Conservation (phyloP, 2,888 invertebrate species). For the Pharmacophagus antenor region DNA sequence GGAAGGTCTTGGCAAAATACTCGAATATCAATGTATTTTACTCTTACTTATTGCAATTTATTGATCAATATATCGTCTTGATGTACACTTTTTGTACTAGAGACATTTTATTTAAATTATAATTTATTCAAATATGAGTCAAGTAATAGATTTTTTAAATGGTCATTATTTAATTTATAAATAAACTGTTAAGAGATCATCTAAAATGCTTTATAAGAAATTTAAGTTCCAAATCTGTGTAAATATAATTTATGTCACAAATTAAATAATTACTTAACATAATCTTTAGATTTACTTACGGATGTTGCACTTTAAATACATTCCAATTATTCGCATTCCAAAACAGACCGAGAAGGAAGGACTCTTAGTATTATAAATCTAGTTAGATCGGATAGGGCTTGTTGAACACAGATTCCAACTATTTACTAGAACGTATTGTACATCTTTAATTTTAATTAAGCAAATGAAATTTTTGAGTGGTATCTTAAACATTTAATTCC, state of each 20-base stretch:
- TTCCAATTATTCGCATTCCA: constrained; percentile 37
- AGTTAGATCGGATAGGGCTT: constrained; percentile 47
- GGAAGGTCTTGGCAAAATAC: constrained; percentile 6
- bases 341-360: constrained; percentile 36
- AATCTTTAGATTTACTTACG: neutral
- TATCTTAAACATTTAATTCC: too few species aligned
- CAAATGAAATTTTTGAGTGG: too few species aligned
- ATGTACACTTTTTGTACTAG: too few species aligned
- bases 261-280: neutral
- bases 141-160: neutral
- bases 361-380: constrained; percentile 49
- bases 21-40: too few species aligned
- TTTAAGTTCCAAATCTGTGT: too few species aligned
- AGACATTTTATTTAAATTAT: too few species aligned
- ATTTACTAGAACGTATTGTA: constrained; percentile 32
- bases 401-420: constrained; percentile 35
- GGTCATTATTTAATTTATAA: neutral
- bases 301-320: constrained; percentile 10
- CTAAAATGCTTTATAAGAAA: too few species aligned
- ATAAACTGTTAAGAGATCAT: neutral
- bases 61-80: too few species aligned
- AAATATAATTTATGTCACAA: neutral
- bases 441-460: neutral
- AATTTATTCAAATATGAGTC: neutral
- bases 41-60: too few species aligned